Conservation (phyloP, 2,113 vertebrate genomes). For the Oxyura jamaicensis region DNA sequence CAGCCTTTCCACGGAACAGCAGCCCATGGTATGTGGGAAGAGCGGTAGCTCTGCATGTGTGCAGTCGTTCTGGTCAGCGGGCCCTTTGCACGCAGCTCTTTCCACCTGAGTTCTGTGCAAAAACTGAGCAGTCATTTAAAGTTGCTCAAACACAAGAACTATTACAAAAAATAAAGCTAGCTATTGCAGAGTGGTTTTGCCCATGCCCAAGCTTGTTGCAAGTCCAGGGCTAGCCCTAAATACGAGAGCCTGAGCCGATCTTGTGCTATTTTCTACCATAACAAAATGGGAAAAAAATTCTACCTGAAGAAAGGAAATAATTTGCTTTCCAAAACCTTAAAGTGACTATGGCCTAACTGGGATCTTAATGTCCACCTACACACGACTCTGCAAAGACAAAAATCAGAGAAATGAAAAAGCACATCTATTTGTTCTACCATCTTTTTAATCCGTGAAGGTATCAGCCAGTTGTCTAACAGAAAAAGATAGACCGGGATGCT, state of each 20-base stretch:
- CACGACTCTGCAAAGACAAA: background rate
- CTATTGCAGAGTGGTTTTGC: background rate
- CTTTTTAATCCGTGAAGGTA: background rate
- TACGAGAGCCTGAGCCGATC: background rate
- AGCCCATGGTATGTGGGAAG: background rate
- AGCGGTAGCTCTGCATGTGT: rapidly evolving
- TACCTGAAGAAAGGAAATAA: background rate
- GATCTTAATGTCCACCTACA: background rate
- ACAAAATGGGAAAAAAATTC: background rate
- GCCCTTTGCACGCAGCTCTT: background rate
- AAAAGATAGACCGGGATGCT: background rate
- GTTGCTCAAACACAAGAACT: background rate
- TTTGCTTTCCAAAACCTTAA: background rate
- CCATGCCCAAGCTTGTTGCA: background rate
- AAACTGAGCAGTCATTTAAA: background rate
- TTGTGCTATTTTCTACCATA: background rate
- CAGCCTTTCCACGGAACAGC: background rate
- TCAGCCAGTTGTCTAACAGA: background rate
- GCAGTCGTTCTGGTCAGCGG: background rate
- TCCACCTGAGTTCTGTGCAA: background rate
- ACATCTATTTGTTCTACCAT: background rate
- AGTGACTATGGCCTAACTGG: background rate
- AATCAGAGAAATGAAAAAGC: background rate
- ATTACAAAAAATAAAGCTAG: background rate
- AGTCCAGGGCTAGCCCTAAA: background rate